Evolutionary conservation across 2,797 vertebrate genomes (phyloP).

Genomic region (Neosilurus mollespiculum): DNA sequence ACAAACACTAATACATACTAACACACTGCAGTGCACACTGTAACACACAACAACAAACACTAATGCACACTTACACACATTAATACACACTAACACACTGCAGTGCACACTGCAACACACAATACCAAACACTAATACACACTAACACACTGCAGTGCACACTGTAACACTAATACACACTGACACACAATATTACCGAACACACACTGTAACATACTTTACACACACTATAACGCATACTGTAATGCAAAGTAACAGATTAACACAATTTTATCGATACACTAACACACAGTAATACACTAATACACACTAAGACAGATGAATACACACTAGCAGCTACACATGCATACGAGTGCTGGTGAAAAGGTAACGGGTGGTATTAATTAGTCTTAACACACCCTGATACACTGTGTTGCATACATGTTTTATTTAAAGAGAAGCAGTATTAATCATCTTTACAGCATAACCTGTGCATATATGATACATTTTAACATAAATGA

Average conservation of each 20-base stretch:
- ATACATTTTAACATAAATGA: no score
- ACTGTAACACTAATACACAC: not conserved
- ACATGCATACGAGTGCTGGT: no score
- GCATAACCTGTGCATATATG: no score
- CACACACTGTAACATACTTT: no score
- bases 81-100: constrained; percentile 26
- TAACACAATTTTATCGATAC: no score
- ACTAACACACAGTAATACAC: not conserved
- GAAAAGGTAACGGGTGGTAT: no score
- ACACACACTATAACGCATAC: not conserved
- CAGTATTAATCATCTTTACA: no score
- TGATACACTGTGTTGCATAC: no score
- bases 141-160: not conserved
- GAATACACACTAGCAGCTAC: not conserved
- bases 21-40: not conserved
- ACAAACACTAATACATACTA: constrained; percentile 28
- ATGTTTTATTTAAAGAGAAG: no score
- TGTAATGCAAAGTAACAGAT: not conserved
- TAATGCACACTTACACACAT: not conserved
- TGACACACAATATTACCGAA: not conserved
- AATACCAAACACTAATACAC: not conserved
- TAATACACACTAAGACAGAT: not conserved
- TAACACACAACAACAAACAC: not conserved
- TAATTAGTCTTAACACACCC: not conserved
- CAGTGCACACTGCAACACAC: not conserved